A percentile compares a stretch with the other conserved stretches of the same genome.
These are phyloP conservation scores for Cephus nigrinus DNA, from an alignment of 2,888 invertebrate genomes.

Conservation along the genomic window DNA sequence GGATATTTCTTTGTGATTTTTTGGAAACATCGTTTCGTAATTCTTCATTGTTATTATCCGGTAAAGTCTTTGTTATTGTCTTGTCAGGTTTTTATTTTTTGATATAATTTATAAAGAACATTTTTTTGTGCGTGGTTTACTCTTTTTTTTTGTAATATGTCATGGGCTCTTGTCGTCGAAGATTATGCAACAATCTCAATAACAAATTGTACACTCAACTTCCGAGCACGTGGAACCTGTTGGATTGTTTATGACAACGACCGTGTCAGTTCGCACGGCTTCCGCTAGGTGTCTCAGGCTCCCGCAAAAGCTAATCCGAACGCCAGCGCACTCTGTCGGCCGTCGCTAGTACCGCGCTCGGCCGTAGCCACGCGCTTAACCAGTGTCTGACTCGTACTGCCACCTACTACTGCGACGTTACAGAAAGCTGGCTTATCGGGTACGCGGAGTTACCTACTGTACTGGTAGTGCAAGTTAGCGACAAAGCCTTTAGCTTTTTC, in stretches of 20 bases:
- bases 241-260: conserved; percentile 7
- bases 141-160: too few species aligned
- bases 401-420: conserved; percentile 51
- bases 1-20: too few species aligned
- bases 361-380: background rate
- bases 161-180: too few species aligned
- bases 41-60: too few species aligned
- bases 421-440: conserved; percentile 44
- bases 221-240: conserved; percentile 17
- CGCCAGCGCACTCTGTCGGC: conserved; percentile 13
- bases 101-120: too few species aligned
- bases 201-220: conserved; percentile 14
- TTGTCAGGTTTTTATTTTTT: too few species aligned
- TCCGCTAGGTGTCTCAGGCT: conserved; percentile 37
- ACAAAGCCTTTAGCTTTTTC: too few species aligned
- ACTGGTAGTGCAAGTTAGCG: conserved; percentile 11
- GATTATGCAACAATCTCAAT: conserved; percentile 26
- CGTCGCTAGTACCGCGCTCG: background rate
- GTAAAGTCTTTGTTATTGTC: too few species aligned
- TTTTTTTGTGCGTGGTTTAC: too few species aligned
- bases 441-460: conserved; percentile 57
- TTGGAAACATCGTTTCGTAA: too few species aligned
- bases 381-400: conserved; percentile 54
- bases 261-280: conserved; percentile 12
- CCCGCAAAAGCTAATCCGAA: background rate